phyloP scores from a whole-genome alignment of 2,113 vertebrate species.

The Perognathus longimembris region DNA sequence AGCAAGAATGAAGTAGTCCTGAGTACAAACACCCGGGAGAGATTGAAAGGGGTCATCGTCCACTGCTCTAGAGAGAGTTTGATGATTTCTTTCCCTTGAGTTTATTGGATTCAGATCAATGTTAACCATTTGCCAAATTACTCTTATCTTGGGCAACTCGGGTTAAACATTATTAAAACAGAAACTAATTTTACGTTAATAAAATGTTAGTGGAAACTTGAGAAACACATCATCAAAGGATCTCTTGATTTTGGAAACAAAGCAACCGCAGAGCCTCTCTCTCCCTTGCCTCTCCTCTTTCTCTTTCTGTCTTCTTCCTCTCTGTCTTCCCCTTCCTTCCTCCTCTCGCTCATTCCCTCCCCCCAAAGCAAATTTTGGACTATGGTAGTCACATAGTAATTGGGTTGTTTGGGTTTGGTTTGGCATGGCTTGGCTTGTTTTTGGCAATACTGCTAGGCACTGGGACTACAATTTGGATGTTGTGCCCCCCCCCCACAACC shows the following conservation, averaged over 20 bases:
- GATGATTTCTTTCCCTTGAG: slow-evolving; percentile 69
- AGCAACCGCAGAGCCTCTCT: neutral
- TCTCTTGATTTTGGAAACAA: slow-evolving; percentile 23
- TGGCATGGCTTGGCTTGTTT: no score
- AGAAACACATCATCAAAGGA: slow-evolving; percentile 21
- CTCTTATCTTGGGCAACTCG: slow-evolving; percentile 61
- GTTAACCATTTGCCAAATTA: slow-evolving; percentile 68
- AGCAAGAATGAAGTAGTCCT: neutral
- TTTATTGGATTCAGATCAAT: slow-evolving; percentile 72
- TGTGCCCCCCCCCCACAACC: no score
- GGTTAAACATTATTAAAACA: slow-evolving; percentile 68
- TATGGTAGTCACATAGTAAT: no score
- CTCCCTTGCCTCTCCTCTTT: neutral
- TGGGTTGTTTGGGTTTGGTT: no score
- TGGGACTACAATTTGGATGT: no score
- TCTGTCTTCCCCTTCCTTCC: neutral
- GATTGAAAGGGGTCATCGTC: no score
- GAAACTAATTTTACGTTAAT: slow-evolving; percentile 64
- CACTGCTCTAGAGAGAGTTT: slow-evolving; percentile 64
- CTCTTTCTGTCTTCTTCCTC: no score
- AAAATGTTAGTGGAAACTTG: slow-evolving; percentile 66
- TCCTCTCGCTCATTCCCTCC: no score
- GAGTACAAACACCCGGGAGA: neutral
- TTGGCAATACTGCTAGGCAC: no score
- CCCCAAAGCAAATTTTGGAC: no score